Conservation (phyloP, 2,113 vertebrate species). For the Aythya baeri region DNA sequence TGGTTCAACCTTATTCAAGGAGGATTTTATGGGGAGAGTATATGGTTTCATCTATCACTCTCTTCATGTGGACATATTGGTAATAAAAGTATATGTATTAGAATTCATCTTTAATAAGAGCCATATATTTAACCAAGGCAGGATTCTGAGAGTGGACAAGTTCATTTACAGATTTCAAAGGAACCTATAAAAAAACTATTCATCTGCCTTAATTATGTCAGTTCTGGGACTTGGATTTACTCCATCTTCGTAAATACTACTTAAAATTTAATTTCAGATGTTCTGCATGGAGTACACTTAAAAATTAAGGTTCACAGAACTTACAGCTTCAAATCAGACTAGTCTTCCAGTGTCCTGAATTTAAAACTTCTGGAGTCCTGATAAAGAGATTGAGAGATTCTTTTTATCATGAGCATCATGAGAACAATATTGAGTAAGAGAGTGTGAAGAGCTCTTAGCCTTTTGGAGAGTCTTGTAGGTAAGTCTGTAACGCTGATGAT, state of each 20-base stretch:
- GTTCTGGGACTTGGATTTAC: conserved; percentile 58
- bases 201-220: conserved; percentile 70
- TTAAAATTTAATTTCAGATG: conserved; percentile 72
- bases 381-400: background rate
- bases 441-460: conserved; percentile 1
- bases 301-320: conserved; percentile 65
- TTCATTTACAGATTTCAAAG: conserved; percentile 70
- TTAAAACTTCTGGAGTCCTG: conserved; percentile 33
- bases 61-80: conserved; percentile 49
- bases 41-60: conserved; percentile 58
- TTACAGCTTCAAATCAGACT: conserved; percentile 46
- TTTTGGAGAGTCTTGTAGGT: background rate
- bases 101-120: conserved; percentile 74
- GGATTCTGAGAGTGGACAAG: conserved; percentile 42
- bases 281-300: conserved; percentile 55
- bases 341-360: background rate
- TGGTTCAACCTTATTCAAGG: background rate
- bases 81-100: conserved; percentile 73
- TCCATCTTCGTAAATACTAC: conserved; percentile 66
- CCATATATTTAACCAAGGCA: conserved; percentile 70
- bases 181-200: conserved; percentile 56
- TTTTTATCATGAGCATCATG: conserved; percentile 6
- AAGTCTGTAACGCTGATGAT: background rate
- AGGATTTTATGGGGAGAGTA: conserved; percentile 71
- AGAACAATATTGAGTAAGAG: conserved; percentile 23